Percentiles rank a stretch among this genome's conserved stretches.
phyloP scores from a whole-genome alignment of 2,888 invertebrate genomes.

The Folsomia manolachei region DNA sequence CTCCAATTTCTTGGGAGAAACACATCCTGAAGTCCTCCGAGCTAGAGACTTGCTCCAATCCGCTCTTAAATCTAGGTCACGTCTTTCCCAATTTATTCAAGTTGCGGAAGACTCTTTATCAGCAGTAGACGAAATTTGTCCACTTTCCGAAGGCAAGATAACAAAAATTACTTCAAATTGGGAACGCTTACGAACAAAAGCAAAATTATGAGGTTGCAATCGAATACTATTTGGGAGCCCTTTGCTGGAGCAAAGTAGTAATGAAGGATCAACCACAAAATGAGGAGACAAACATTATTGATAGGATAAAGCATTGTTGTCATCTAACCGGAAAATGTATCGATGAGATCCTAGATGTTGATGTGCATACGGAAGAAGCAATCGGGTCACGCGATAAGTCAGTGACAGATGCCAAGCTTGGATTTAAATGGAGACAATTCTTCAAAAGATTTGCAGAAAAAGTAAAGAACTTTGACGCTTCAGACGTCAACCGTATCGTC shows the following conservation, averaged over 20 bases:
- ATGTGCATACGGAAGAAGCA: not conserved
- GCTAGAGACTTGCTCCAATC: not conserved
- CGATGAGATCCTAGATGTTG: not conserved
- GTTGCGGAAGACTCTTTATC: not conserved
- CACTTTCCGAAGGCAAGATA: not conserved
- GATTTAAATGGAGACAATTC: not conserved
- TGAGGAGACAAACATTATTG: not conserved
- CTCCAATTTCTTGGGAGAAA: not conserved
- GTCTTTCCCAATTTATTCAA: not conserved
- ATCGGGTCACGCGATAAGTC: too few species aligned
- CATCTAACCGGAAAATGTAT: not conserved
- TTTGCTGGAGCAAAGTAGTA: not conserved
- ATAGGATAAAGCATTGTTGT: not conserved
- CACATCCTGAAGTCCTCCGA: not conserved
- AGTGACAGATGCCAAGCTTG: not conserved
- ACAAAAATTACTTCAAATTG: not conserved
- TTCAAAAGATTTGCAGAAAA: not conserved
- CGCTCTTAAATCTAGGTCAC: not conserved
- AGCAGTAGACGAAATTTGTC: not conserved
- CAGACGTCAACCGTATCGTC: not conserved
- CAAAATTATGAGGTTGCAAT: not conserved
- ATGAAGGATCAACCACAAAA: not conserved
- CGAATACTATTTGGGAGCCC: not conserved
- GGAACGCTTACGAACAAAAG: not conserved
- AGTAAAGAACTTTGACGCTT: not conserved